Evolutionary conservation across 2,888 invertebrate species (phyloP).

Genomic region (Thera obeliscata): DNA sequence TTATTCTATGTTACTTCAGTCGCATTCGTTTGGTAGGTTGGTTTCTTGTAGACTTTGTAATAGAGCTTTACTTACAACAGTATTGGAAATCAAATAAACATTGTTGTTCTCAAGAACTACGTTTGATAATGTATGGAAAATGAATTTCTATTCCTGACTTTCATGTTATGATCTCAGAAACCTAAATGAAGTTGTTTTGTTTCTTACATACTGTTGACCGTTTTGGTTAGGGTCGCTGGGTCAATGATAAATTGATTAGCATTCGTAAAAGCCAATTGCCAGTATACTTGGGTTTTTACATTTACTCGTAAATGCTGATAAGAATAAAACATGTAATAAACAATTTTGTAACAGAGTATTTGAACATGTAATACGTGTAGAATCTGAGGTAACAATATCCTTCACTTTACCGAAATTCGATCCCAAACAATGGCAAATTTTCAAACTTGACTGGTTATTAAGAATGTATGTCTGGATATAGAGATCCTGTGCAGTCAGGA

Average conservation of each 20-base stretch:
- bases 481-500: constrained; percentile 20
- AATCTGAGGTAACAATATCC: constrained; percentile 1
- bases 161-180: no score
- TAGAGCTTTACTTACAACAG: no score
- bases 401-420: not conserved
- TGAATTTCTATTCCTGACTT: no score
- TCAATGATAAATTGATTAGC: not conserved
- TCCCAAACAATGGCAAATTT: constrained; percentile 32
- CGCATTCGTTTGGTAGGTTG: not conserved
- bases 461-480: constrained; percentile 31
- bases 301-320: not conserved
- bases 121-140: no score
- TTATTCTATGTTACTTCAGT: not conserved
- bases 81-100: no score
- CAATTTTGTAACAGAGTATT: not conserved
- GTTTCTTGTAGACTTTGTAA: not conserved
- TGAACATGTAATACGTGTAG: not conserved
- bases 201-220: not conserved
- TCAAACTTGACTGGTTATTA: constrained; percentile 33
- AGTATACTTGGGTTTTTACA: not conserved
- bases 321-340: not conserved
- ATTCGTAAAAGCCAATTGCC: constrained; percentile 1
- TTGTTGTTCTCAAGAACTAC: no score
- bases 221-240: not conserved
- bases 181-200: not conserved